Conservation (phyloP, 2,888 invertebrate species). For the Cheilosia grossa region DNA sequence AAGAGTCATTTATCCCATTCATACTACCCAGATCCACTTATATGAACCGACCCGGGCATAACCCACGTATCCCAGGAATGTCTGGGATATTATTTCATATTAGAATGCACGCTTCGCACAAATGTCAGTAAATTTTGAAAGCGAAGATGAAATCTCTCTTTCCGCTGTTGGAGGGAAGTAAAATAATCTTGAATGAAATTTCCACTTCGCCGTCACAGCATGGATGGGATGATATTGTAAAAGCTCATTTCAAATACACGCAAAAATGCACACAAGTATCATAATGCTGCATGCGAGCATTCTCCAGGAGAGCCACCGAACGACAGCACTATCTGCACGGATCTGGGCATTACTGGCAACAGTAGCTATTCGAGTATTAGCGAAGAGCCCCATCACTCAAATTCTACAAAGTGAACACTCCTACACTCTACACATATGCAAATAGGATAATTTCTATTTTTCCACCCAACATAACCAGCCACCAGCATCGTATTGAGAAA, state of each 20-base stretch:
- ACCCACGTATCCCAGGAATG: slow-evolving; percentile 5
- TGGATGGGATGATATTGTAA: slow-evolving; percentile 16
- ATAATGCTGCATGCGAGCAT: slow-evolving; percentile 4
- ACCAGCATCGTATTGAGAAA: not conserved
- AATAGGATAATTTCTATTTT: slow-evolving; percentile 9
- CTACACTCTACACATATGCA: not conserved
- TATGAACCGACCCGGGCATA: not conserved
- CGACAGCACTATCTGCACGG: not conserved
- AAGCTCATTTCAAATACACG: slow-evolving; percentile 30
- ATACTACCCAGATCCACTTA: not conserved
- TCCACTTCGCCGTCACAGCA: not conserved
- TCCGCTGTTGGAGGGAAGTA: not conserved
- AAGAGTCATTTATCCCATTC: too few relatives aligned
- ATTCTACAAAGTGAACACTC: not conserved
- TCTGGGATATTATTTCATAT: slow-evolving; percentile 21
- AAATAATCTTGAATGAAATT: slow-evolving; percentile 29
- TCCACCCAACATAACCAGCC: slow-evolving; percentile 26
- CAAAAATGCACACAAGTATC: slow-evolving; percentile 7
- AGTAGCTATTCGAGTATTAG: not conserved
- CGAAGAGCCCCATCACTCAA: slow-evolving; percentile 17
- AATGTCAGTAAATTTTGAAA: slow-evolving; percentile 46
- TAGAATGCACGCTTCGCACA: slow-evolving; percentile 8
- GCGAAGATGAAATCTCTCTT: slow-evolving; percentile 8
- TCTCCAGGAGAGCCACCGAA: not conserved
- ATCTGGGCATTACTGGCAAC: slow-evolving; percentile 6